A percentile compares a stretch with the other conserved stretches of the same genome.
Conservation (phyloP, 2,797 vertebrate species). For the Esox masquinongy region DNA sequence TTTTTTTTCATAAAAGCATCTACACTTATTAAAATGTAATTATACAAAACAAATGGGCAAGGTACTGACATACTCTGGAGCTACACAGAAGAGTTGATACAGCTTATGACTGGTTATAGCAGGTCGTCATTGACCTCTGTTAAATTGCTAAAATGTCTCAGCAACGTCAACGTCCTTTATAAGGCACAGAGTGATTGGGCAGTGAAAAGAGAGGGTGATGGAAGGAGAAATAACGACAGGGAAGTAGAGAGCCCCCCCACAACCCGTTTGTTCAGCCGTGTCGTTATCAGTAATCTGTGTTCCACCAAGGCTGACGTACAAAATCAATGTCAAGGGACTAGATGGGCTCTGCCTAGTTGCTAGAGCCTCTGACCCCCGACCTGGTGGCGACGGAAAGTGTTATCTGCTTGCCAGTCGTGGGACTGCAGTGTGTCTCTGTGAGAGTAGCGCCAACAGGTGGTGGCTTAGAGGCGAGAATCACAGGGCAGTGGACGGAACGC, state of each 20-base stretch:
- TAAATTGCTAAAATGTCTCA: slow-evolving; percentile 15
- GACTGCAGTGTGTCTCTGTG: slow-evolving; percentile 2
- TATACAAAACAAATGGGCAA: background rate
- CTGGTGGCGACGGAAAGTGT: background rate
- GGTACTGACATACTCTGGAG: background rate
- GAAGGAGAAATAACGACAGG: background rate
- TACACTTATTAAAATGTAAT: background rate
- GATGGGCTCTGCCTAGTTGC: too few relatives aligned
- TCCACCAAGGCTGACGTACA: too few relatives aligned
- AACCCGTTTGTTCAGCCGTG: background rate
- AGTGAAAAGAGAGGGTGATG: background rate
- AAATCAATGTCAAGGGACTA: too few relatives aligned
- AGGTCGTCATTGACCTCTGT: slow-evolving; percentile 3
- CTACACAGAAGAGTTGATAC: background rate
- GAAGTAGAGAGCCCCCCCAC: background rate
- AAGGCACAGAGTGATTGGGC: slow-evolving; percentile 35
- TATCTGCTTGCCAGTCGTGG: background rate
- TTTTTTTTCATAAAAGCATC: slow-evolving; percentile 5
- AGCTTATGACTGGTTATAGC: slow-evolving; percentile 10
- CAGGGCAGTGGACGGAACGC: slow-evolving; percentile 74
- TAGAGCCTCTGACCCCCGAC: background rate
- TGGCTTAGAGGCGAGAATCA: slow-evolving; percentile 43
- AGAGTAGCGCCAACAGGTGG: background rate
- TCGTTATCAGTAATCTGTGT: background rate
- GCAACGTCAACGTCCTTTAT: slow-evolving; percentile 1